A percentile compares a stretch with the other conserved stretches of the same genome.
phyloP scores from a whole-genome alignment of 2,113 vertebrate genomes.

The Nerophis lumbriciformis region DNA sequence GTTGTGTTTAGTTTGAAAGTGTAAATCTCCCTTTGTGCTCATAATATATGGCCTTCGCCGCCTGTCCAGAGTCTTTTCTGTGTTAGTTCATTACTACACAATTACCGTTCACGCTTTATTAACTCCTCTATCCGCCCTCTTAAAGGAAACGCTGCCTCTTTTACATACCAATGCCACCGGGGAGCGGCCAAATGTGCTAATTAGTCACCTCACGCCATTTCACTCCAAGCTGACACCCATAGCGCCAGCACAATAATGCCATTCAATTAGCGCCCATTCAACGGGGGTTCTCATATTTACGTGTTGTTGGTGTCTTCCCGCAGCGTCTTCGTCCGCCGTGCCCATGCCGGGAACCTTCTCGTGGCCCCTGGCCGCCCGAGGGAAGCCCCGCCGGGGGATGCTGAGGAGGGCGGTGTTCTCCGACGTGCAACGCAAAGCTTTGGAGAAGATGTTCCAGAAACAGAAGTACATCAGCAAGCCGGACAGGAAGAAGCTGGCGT shows the following conservation, averaged over 20 bases:
- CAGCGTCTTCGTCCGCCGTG: slow-evolving; percentile 84
- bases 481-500: slow-evolving; percentile 89
- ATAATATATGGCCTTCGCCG: slow-evolving; percentile 98
- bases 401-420: slow-evolving; percentile 94
- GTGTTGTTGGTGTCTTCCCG: not conserved
- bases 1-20: slow-evolving; percentile 99
- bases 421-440: slow-evolving; percentile 91
- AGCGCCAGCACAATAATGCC: slow-evolving; percentile 20
- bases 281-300: not conserved
- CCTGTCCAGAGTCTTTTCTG: slow-evolving; percentile 96
- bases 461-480: slow-evolving; percentile 99
- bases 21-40: slow-evolving; percentile 95
- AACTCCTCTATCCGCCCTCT: slow-evolving; percentile 90
- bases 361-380: slow-evolving; percentile 86
- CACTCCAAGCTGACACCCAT: slow-evolving; percentile 62
- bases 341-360: slow-evolving; percentile 95
- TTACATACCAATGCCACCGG: slow-evolving; percentile 87
- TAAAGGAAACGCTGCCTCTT: slow-evolving; percentile 84
- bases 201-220: slow-evolving; percentile 92
- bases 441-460: slow-evolving; percentile 99
- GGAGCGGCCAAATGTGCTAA: slow-evolving; percentile 88
- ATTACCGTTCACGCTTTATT: slow-evolving; percentile 99
- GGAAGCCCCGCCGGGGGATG: slow-evolving; percentile 94
- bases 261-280: not conserved
- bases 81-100: slow-evolving; percentile 99